Percentiles rank a stretch among this genome's conserved stretches.
These are phyloP conservation scores for Sebastolobus alascanus DNA, from an alignment of 2,797 vertebrate species.

Conservation along the genomic window DNA sequence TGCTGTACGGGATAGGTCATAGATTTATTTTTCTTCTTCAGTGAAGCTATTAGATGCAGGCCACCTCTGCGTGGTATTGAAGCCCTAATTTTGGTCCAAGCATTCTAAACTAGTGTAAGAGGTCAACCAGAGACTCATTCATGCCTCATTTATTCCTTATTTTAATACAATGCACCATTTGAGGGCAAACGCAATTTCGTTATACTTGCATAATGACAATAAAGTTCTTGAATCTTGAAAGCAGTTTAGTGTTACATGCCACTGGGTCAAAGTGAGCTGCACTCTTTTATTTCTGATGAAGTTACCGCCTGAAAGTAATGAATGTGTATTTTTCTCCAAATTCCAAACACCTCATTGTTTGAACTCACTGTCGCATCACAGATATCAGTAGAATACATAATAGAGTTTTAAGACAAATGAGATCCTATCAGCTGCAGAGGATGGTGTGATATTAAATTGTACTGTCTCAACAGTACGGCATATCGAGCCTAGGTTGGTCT, in stretches of 20 bases:
- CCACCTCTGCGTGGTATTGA: background rate
- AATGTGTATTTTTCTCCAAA: conserved; percentile 16
- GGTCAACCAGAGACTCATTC: conserved; percentile 14
- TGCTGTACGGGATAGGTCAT: background rate
- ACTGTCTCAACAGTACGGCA: background rate
- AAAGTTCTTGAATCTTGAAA: background rate
- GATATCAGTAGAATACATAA: conserved; percentile 36
- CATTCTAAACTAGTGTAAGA: background rate
- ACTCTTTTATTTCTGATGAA: conserved; percentile 1
- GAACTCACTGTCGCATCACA: conserved; percentile 20
- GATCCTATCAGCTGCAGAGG: conserved; percentile 13
- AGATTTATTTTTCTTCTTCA: background rate
- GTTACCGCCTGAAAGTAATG: background rate
- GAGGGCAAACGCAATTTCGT: too few relatives aligned
- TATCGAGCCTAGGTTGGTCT: background rate
- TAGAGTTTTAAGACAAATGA: conserved; percentile 17
- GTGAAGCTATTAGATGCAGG: conserved; percentile 6
- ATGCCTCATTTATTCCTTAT: too few relatives aligned
- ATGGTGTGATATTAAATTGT: conserved; percentile 18
- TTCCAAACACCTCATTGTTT: conserved; percentile 17
- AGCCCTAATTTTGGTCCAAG: background rate
- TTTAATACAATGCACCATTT: too few relatives aligned
- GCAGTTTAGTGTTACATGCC: background rate
- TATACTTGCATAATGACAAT: too few relatives aligned
- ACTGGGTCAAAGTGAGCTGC: background rate